Evolutionary conservation across 2,113 vertebrate genomes (phyloP), one percentile per base, ranked within the genome.

Genomic region (Gasterosteus aculeatus): DNA sequence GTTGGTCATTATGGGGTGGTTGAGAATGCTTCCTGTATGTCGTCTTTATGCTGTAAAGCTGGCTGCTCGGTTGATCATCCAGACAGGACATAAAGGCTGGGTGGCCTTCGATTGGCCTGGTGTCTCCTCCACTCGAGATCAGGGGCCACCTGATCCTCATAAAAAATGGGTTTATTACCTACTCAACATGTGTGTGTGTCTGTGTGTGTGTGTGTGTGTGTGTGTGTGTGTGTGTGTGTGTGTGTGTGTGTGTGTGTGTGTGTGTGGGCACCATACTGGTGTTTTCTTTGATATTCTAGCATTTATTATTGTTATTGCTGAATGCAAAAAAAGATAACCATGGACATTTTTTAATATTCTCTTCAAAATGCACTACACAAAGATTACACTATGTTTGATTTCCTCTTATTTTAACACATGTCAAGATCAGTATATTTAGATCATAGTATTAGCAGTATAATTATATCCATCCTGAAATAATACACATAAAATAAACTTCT

Each of bases 101-200:
- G 91, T 90, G 93, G 89, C 92, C 93, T 93, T 88, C 92, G 90
- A 94, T 94, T 95, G 94, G 94, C 92, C 88, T 89, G 91, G 92
- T 96, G 95, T 97, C 96, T 96, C 94, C 95, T 97, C 92, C 94
- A 95, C 95, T 96, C 77, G 95, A 92, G 81, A 92, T 93, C 93
- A 92, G 94, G 92, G 88, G 85, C 73, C 93, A 91, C 89, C 92
- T 90, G 93, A 94, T 79, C 91, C 92, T 82, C 94, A 94, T 96
- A 96, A 96, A 97, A 97, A 96, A 85, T 89, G 79, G 82, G 84
- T 96, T 96, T 96, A 97, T 92, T 94, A 91, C 93, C 93, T 91
- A 91, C 91, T 94, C 94, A 75, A 83, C 79, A 29, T 57, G 69
- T 65, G 58, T 58, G 58, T 68, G 62, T 61, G 47, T 46, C 44